Conservation (phyloP, 2,888 invertebrate species). For the Zaprionus obscuricornis region DNA sequence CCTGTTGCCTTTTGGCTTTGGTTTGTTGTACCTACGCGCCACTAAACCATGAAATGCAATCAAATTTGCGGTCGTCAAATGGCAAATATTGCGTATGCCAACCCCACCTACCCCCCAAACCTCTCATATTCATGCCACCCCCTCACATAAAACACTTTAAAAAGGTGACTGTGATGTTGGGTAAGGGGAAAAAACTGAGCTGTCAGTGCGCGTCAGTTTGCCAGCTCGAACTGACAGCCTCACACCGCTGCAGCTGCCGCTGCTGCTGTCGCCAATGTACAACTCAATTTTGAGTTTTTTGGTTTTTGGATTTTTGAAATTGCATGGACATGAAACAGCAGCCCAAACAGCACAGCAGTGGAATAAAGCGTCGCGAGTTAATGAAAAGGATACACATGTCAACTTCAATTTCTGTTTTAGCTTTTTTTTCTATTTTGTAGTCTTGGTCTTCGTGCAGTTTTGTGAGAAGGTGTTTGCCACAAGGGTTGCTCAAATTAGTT, state of each 20-base stretch:
- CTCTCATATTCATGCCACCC: too few relatives aligned
- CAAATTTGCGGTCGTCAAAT: constrained; percentile 83
- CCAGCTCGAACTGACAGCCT: constrained; percentile 77
- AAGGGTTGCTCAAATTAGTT: constrained; percentile 76
- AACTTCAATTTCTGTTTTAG: constrained; percentile 78
- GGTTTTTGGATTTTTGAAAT: constrained; percentile 63
- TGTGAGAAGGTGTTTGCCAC: constrained; percentile 62
- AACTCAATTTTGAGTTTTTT: constrained; percentile 78
- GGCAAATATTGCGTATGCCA: constrained; percentile 72
- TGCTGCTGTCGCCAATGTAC: constrained; percentile 51
- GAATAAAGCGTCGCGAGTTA: constrained; percentile 76
- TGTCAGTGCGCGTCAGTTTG: constrained; percentile 74
- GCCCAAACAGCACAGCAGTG: constrained; percentile 26
- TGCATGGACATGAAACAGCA: constrained; percentile 45
- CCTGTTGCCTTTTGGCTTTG: constrained; percentile 33
- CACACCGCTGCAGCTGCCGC: constrained; percentile 11
- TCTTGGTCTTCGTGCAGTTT: constrained; percentile 25
- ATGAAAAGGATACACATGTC: constrained; percentile 84
- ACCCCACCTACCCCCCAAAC: constrained; percentile 29
- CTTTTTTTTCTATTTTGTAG: constrained; percentile 28
- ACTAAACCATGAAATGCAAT: constrained; percentile 83
- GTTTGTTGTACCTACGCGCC: constrained; percentile 69
- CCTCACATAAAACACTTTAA: constrained; percentile 57
- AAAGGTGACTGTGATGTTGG: constrained; percentile 2
- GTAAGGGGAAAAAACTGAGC: constrained; percentile 5